Conservation (phyloP, 2,113 vertebrate genomes). For the Tragelaphus imberbis region DNA sequence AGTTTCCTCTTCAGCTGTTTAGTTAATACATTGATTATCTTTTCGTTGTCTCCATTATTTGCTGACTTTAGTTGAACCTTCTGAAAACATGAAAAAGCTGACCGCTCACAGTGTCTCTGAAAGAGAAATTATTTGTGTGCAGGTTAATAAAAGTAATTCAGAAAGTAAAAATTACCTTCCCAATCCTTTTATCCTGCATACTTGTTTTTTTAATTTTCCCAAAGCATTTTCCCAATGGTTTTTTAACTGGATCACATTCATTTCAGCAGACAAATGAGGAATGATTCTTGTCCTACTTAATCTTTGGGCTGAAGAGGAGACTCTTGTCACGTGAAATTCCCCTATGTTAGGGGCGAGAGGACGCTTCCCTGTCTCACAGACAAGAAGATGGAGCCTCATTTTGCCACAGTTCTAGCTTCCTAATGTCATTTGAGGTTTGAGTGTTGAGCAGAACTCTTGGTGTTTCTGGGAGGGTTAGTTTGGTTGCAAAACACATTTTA, state of each 20-base stretch:
- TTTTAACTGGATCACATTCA: neutral
- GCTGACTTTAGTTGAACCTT: slow-evolving; percentile 62
- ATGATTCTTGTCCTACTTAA: neutral
- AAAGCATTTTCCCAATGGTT: no score
- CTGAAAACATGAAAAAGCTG: slow-evolving; percentile 78
- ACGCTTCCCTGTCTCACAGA: neutral
- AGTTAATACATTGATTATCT: neutral
- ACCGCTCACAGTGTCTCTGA: slow-evolving; percentile 72
- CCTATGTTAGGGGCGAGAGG: neutral
- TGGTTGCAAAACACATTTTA: neutral
- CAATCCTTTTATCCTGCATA: neutral
- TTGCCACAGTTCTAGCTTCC: neutral
- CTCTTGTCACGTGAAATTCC: neutral
- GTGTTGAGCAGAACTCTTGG: neutral
- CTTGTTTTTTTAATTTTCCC: no score
- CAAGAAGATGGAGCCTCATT: neutral
- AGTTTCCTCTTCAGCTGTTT: slow-evolving; percentile 56
- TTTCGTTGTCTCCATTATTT: neutral
- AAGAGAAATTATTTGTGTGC: slow-evolving; percentile 9
- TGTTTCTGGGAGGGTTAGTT: neutral
- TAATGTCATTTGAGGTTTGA: neutral
- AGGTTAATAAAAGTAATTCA: neutral
- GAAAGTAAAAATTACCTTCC: neutral
- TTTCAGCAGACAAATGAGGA: neutral
- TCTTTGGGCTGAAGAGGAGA: neutral